phyloP scores from a whole-genome alignment of 2,797 vertebrate species.

The Rhynchonycteris naso region DNA sequence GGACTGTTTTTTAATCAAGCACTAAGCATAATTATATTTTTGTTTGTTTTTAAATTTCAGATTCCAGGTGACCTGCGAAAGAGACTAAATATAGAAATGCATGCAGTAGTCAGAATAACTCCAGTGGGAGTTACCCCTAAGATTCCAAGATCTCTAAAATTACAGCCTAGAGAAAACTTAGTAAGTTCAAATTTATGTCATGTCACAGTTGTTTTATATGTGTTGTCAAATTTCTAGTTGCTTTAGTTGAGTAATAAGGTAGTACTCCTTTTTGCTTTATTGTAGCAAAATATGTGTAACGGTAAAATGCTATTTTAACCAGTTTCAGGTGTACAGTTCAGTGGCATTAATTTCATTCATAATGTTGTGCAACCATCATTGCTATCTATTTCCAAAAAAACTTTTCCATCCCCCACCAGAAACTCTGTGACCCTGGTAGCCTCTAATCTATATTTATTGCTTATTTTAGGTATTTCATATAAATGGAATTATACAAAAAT shows the following conservation, averaged over 20 bases:
- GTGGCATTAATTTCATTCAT: conserved; percentile 32
- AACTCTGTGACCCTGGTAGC: not conserved
- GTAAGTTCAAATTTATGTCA: conserved; percentile 86
- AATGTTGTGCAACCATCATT: not conserved
- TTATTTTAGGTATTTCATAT: not conserved
- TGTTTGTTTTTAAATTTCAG: conserved; percentile 85
- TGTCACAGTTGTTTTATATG: not conserved
- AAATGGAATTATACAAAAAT: not conserved
- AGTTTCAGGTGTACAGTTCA: not conserved
- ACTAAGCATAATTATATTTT: conserved; percentile 56
- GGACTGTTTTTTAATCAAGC: conserved; percentile 33
- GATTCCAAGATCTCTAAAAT: conserved; percentile 88
- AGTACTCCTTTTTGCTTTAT: conserved; percentile 51
- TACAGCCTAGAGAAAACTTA: conserved; percentile 89
- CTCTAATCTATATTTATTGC: not conserved
- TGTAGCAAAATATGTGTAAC: not conserved
- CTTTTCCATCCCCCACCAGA: not conserved
- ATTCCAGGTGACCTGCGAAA: conserved; percentile 89
- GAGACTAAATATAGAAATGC: conserved; percentile 88
- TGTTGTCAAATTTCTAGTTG: conserved; percentile 44
- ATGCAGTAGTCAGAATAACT: conserved; percentile 92
- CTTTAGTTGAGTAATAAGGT: not conserved
- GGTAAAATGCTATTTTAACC: not conserved
- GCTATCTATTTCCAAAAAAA: not conserved
- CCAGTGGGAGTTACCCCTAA: conserved; percentile 89